Percentiles rank a stretch among this genome's conserved stretches.
These are phyloP conservation scores for Nettapus auritus DNA, from an alignment of 2,113 vertebrate species.

Conservation along the genomic window DNA sequence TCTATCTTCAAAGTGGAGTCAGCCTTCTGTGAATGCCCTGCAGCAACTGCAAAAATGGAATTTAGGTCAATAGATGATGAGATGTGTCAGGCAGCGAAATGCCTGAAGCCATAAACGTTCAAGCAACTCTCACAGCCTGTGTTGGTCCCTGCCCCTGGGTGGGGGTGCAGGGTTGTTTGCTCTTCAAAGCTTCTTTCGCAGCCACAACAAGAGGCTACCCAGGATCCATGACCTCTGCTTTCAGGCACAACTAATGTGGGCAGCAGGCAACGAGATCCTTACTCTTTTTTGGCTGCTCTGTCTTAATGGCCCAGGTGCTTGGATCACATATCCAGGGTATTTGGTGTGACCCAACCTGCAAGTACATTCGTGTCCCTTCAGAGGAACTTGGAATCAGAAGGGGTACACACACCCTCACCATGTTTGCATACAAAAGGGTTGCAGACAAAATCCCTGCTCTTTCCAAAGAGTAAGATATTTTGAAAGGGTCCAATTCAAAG, in stretches of 20 bases:
- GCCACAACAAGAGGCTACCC: neutral
- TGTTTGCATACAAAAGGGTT: neutral
- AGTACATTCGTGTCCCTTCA: neutral
- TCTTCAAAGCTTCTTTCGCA: neutral
- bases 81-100: neutral
- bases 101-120: neutral
- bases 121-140: rapidly evolving
- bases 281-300: neutral
- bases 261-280: neutral
- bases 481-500: neutral
- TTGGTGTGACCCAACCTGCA: neutral
- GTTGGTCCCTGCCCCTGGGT: neutral
- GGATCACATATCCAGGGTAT: neutral
- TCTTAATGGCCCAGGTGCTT: neutral
- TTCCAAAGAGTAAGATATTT: neutral
- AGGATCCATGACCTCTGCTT: neutral
- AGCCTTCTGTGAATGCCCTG: neutral
- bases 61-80: slow-evolving; percentile 1
- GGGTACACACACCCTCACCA: neutral
- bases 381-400: neutral
- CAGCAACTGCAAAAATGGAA: neutral
- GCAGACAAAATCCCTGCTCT: neutral
- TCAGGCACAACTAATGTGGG: neutral
- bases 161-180: neutral
- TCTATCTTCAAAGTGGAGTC: neutral